Base-by-base conservation (phyloP, 1,140 invertebrate genomes). In the Trichogramma pretiosum region DNA sequence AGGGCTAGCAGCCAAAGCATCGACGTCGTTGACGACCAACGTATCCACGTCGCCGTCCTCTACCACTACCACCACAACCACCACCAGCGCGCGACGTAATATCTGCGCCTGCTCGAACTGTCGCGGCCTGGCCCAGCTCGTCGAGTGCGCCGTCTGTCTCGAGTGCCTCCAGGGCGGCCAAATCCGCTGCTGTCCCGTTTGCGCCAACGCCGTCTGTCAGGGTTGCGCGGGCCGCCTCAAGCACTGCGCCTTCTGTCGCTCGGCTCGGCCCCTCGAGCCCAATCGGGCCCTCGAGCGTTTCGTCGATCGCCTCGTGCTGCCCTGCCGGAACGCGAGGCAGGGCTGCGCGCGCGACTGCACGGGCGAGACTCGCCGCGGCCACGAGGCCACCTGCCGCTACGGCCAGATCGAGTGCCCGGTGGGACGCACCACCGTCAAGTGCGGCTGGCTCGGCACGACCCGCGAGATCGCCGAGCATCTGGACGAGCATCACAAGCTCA, bases 81-180 rank as follows among this genome's bases (percentile, higher is more conserved):
- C n/a, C n/a, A n/a, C n/a, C n/a, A n/a, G n/a, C n/a, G n/a, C n/a
- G n/a, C n/a, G n/a, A n/a, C n/a, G n/a, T n/a, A n/a, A n/a, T n/a
- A n/a, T n/a, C n/a, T 52, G 54, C 37, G 22, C 26, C 5, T 59
- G 57, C 16, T 3, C 11, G 0, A 59, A 59, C 23, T 61, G 59
- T 22, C 14, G 21, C 0, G 24, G 33, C n/a, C 26, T 61, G 14
- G 10, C 19, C 1, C 22, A 24, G 1, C 38, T 54, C 21, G 53
- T 51, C 0, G 55, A 58, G 28, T 62, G 60, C 35, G 48, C 37
- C 19, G 39, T 62, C 0, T 62, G 60, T 23, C 21, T 60, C 18
- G 55, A 56, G 21, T 44, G 54, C 11, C 43, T 62, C 0, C 59
- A 61, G 17, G 44, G 53, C 13, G 37, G n/a, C 0, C 43, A 56